Percentiles rank a stretch among this genome's conserved stretches.
phyloP scores from a whole-genome alignment of 2,888 invertebrate genomes.

The Heterodera filipjevi region DNA sequence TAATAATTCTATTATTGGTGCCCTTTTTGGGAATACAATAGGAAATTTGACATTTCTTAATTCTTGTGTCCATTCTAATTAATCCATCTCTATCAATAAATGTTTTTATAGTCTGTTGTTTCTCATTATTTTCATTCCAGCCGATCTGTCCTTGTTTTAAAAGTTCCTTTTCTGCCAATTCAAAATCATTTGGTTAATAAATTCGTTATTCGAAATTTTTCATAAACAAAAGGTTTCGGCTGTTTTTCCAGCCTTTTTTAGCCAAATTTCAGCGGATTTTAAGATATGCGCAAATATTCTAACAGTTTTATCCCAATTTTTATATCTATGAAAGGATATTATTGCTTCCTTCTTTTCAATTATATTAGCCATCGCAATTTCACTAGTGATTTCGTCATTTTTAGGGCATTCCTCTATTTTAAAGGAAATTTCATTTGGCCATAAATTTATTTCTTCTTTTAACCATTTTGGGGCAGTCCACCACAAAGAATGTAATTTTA shows the following conservation, averaged over 20 bases:
- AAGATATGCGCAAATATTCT: neutral
- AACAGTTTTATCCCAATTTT: neutral
- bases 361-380: neutral
- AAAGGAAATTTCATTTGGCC: conserved; percentile 22
- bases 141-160: neutral
- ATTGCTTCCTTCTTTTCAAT: neutral
- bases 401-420: neutral
- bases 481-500: conserved; percentile 36
- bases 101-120: neutral
- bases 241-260: neutral
- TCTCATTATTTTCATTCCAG: neutral
- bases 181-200: neutral
- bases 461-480: conserved; percentile 43
- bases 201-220: neutral
- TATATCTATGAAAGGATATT: neutral
- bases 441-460: neutral
- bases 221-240: neutral
- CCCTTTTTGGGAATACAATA: neutral
- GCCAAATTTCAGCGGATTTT: neutral
- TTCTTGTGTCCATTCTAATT: neutral
- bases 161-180: neutral
- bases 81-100: neutral
- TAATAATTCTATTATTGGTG: neutral
- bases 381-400: neutral
- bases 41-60: neutral